Evolutionary conservation across 2,888 invertebrate genomes (phyloP).

Genomic region (Diaperis boleti): DNA sequence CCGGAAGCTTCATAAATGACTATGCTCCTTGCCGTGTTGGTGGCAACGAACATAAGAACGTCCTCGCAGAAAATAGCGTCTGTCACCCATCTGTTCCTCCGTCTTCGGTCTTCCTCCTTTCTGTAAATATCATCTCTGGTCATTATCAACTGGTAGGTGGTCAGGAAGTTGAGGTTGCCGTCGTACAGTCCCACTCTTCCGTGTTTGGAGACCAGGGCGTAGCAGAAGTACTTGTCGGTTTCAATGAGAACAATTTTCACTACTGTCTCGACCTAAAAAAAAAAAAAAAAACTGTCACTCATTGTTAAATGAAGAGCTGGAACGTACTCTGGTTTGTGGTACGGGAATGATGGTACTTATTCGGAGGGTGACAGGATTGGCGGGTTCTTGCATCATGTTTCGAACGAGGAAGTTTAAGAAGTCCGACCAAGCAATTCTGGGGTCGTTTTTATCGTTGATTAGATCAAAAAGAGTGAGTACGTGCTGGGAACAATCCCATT

Average conservation of each 20-base stretch:
- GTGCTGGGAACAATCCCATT: slow-evolving; percentile 56
- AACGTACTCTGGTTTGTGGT: slow-evolving; percentile 57
- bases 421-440: slow-evolving; percentile 61
- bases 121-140: slow-evolving; percentile 68
- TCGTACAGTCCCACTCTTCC: slow-evolving; percentile 73
- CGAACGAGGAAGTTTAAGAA: slow-evolving; percentile 62
- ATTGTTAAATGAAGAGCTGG: no score
- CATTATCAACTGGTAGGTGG: slow-evolving; percentile 69
- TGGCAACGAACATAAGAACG: slow-evolving; percentile 68
- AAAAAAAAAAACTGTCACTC: not conserved
- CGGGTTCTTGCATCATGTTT: slow-evolving; percentile 49
- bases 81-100: slow-evolving; percentile 71
- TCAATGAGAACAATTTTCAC: slow-evolving; percentile 70
- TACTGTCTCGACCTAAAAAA: slow-evolving; percentile 71
- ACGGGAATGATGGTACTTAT: slow-evolving; percentile 53
- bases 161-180: slow-evolving; percentile 68
- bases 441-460: slow-evolving; percentile 53
- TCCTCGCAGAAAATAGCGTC: slow-evolving; percentile 73
- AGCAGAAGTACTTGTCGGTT: slow-evolving; percentile 72
- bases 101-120: slow-evolving; percentile 59
- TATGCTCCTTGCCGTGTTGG: slow-evolving; percentile 72
- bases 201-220: slow-evolving; percentile 71
- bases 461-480: slow-evolving; percentile 60
- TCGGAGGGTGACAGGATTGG: slow-evolving; percentile 47
- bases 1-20: slow-evolving; percentile 73